Conservation (phyloP, 92 coral and sea anemone species). For the Plumapathes pennacea region DNA sequence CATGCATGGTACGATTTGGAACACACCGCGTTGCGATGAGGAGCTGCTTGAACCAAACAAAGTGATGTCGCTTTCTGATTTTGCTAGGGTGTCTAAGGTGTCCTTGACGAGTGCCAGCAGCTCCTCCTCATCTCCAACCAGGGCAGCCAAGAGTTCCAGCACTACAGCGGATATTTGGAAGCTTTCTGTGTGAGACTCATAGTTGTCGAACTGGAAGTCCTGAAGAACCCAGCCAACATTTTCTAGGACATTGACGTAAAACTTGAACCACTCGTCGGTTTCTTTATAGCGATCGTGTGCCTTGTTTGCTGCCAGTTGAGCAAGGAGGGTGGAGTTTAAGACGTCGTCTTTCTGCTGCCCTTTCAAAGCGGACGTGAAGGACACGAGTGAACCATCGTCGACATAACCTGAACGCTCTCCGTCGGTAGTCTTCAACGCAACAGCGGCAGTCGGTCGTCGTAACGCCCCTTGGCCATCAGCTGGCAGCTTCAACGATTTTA, state of each 20-base stretch:
- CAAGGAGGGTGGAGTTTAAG: constrained; percentile 36
- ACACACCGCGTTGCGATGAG: constrained; percentile 6
- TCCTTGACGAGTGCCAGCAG: constrained; percentile 4
- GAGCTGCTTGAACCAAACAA: constrained; percentile 15
- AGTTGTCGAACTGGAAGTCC: constrained; percentile 3
- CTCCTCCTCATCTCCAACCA: constrained; percentile 14
- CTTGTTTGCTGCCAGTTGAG: constrained; percentile 57
- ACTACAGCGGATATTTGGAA: constrained; percentile 23
- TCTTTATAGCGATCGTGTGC: constrained; percentile 21
- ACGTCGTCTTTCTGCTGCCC: constrained; percentile 38
- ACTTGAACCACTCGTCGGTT: constrained; percentile 29
- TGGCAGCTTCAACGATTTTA: not conserved
- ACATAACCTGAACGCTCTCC: constrained; percentile 4
- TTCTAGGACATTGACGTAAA: constrained; percentile 23
- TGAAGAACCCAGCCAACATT: constrained; percentile 38
- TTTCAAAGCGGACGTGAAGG: constrained; percentile 3
- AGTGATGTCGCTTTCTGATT: constrained; percentile 1
- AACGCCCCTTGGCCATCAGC: too few relatives aligned
- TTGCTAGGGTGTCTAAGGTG: constrained; percentile 9
- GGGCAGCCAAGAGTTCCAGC: constrained; percentile 9
- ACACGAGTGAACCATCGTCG: constrained; percentile 17
- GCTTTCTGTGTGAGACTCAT: not conserved
- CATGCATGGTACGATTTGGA: constrained; percentile 41
- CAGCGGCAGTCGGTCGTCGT: too few relatives aligned
- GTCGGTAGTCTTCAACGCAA: too few relatives aligned